A percentile compares a stretch with the other conserved stretches of the same genome.
Evolutionary conservation across 2,888 invertebrate genomes (phyloP).

Genomic region (Eupithecia dodoneata): DNA sequence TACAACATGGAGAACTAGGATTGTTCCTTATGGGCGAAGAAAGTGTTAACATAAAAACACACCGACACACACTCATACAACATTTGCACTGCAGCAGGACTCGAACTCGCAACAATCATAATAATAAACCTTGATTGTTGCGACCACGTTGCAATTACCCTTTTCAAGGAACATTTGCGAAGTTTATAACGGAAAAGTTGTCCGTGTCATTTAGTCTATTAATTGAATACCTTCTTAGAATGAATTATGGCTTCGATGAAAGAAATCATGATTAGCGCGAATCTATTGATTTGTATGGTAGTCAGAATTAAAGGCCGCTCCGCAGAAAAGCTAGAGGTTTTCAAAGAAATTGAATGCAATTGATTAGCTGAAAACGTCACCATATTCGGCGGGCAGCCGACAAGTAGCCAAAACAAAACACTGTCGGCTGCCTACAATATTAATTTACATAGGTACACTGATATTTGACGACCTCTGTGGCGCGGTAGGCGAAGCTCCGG

Average conservation of each 20-base stretch:
- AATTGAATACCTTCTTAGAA: constrained; percentile 24
- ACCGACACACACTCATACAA: neutral
- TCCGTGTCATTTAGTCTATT: neutral
- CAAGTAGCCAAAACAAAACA: no score
- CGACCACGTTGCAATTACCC: neutral
- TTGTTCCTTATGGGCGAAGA: neutral
- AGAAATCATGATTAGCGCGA: constrained; percentile 26
- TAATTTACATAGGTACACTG: no score
- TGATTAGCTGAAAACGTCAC: neutral
- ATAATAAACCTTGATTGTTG: neutral
- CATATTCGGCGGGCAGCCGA: no score
- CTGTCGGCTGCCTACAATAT: no score
- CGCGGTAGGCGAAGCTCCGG: no score
- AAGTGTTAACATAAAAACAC: neutral
- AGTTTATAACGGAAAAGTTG: constrained; percentile 1
- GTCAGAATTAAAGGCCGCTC: neutral
- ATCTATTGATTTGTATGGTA: constrained; percentile 31
- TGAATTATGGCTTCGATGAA: constrained; percentile 20
- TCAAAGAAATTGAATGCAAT: neutral
- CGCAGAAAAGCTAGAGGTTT: neutral
- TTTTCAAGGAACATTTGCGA: constrained; percentile 8
- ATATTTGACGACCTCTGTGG: no score
- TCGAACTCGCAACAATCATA: neutral
- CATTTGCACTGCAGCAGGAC: neutral
- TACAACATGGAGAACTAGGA: neutral